Evolutionary conservation across 92 coral and sea anemone genomes (phyloP).

Genomic region (Zoanthus sociatus): DNA sequence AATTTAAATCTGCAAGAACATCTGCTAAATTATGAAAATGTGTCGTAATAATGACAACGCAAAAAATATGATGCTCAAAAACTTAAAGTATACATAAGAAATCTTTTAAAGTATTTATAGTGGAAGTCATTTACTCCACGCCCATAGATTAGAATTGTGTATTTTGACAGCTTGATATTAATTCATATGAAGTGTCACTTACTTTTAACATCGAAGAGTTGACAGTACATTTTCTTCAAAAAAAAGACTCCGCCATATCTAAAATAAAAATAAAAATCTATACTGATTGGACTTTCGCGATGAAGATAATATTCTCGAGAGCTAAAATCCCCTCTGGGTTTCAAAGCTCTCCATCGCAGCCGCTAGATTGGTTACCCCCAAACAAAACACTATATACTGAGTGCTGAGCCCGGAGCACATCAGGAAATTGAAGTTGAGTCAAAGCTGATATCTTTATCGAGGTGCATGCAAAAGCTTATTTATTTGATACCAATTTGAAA

Average conservation of each 20-base stretch:
- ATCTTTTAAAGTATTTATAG: too few species aligned
- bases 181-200: neutral
- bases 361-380: neutral
- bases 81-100: too few species aligned
- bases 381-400: neutral
- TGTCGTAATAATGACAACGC: too few species aligned
- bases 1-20: neutral
- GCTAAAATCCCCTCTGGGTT: neutral
- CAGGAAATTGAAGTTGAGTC: conserved; percentile 1
- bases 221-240: neutral
- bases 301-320: neutral
- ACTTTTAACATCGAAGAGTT: neutral
- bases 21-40: too few species aligned
- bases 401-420: neutral
- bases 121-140: too few species aligned
- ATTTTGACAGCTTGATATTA: neutral
- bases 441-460: neutral
- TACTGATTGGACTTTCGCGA: neutral
- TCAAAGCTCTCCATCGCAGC: neutral
- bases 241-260: neutral
- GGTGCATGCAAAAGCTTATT: neutral
- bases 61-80: too few species aligned
- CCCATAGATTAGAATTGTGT: too few species aligned
- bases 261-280: neutral
- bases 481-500: neutral